phyloP scores from a whole-genome alignment of 1,140 invertebrate genomes.

The Pseudobourletiella spinata region DNA sequence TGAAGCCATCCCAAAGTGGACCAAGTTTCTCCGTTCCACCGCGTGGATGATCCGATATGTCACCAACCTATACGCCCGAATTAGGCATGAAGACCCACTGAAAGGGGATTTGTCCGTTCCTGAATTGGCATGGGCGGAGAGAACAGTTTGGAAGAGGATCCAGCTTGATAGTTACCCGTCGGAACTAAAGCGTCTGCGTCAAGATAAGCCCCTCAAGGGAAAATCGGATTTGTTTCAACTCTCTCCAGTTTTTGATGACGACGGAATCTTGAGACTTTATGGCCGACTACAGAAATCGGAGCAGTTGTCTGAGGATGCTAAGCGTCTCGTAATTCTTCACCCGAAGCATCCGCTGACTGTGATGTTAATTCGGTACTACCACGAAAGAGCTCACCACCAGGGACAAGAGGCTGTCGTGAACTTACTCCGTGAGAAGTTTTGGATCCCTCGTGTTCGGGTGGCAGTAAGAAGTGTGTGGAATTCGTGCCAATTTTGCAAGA shows the following conservation, averaged over 20 bases:
- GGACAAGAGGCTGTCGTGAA: constrained; percentile 10
- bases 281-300: constrained; percentile 8
- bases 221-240: not conserved
- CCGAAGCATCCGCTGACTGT: not conserved
- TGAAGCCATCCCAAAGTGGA: not conserved
- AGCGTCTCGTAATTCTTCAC: constrained; percentile 13
- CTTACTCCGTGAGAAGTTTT: constrained; percentile 12
- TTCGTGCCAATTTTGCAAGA: constrained; percentile 6
- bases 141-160: not conserved
- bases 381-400: constrained; percentile 4
- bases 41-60: not conserved
- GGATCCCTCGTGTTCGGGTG: constrained; percentile 2
- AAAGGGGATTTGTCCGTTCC: not conserved
- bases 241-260: not conserved
- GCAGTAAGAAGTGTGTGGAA: constrained; percentile 6
- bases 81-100: too few relatives aligned
- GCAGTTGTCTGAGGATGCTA: not conserved
- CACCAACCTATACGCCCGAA: too few relatives aligned
- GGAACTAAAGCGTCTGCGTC: not conserved
- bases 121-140: not conserved
- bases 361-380: constrained; percentile 6
- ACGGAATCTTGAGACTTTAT: constrained; percentile 8
- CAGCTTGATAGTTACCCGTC: not conserved
- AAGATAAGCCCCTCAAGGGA: not conserved
- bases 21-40: not conserved